Base-by-base conservation (phyloP, 2,797 vertebrate species). In the Propithecus perrieri region DNA sequence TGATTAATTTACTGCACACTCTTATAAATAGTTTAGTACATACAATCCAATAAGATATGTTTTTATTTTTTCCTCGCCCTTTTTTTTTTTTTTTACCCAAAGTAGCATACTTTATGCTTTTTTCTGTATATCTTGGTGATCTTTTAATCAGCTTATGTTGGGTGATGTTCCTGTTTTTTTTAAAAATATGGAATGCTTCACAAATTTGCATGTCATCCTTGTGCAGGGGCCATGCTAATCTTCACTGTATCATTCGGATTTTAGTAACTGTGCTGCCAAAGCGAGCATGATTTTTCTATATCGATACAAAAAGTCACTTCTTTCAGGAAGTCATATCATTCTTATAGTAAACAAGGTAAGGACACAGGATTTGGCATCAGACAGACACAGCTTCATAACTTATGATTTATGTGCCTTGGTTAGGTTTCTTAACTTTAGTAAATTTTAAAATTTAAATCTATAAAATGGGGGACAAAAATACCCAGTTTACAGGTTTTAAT, bases 361-460 rank as follows among this genome's bases (percentile, higher is more conserved):
- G 72, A 71, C 17, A 43, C 2, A 46, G 53, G 22, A 71, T 85
- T 93, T 86, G 65, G 26, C 7, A 65, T 86, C 50, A 85, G 22
- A 94, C 4, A 50, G 13, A 57, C 15, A 20, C 22, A 61, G 22
- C 28, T 89, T 95, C 38, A 33, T 85, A 78, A 88, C 20, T 38
- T 79, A 35, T 11, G 50, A 30, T 55, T 61, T 67, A 63, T 83
- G n/a, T 74, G 4, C 18, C 18, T 91, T 57, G 5, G 15, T 6
- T 90, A 5, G 4, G 13, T 75, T 94, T 91, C 46, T 92, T 83
- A 74, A 88, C 26, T 75, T 53, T 50, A 50, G 10, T 85, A 83
- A 92, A 65, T 22, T 67, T 92, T 91, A 41, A 87, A 72, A 81
- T 95, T 95, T 85, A 81, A 76, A 88, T 88, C 28, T 89, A 26